Evolutionary conservation across 1,140 invertebrate species (phyloP).

Genomic region (Drosophila sulfurigaster): DNA sequence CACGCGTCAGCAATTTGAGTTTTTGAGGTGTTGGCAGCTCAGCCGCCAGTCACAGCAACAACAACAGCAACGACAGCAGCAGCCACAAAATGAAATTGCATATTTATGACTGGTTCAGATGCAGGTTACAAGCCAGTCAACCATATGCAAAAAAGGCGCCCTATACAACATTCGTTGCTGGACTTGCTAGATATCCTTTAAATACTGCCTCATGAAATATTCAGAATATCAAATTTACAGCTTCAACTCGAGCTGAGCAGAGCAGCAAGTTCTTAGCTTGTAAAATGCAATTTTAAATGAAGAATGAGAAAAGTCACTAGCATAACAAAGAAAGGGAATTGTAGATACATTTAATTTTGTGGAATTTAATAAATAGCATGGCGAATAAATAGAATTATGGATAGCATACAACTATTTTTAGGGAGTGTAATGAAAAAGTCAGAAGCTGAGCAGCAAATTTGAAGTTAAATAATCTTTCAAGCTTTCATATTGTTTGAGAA

Average conservation of each 20-base stretch:
- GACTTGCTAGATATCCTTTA: conserved; percentile 9
- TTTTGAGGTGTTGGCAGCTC: conserved; percentile 45
- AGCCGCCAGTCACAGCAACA: conserved; percentile 6
- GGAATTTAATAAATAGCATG: no score
- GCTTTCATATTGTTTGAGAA: no score
- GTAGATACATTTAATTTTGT: no score
- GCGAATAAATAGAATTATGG: no score
- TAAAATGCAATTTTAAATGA: background rate
- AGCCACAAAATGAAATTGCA: conserved; percentile 54
- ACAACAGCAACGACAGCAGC: conserved; percentile 11
- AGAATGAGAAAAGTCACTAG: no score
- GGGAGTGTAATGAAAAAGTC: no score
- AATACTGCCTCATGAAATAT: background rate
- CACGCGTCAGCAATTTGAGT: conserved; percentile 39
- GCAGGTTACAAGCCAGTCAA: conserved; percentile 9
- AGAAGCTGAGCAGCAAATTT: no score
- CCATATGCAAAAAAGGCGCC: conserved; percentile 40
- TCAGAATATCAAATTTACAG: background rate
- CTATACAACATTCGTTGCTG: background rate
- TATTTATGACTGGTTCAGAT: conserved; percentile 44
- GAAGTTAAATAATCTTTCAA: no score
- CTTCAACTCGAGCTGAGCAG: background rate
- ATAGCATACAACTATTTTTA: no score
- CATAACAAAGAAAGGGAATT: no score
- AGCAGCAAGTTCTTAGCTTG: background rate